These are phyloP conservation scores for Thera obeliscata DNA, from an alignment of 2,888 invertebrate genomes.

Conservation along the genomic window DNA sequence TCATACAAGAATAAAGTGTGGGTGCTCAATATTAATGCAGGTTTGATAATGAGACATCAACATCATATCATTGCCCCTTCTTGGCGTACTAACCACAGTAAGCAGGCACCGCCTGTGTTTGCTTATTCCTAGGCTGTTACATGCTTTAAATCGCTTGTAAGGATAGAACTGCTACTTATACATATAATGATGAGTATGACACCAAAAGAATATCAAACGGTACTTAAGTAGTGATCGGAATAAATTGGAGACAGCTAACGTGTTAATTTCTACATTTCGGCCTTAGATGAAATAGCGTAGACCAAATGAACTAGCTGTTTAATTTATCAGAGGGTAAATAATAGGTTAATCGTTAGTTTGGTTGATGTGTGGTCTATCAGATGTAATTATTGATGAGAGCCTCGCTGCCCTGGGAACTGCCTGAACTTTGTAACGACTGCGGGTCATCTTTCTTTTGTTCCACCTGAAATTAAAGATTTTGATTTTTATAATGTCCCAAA, in stretches of 20 bases:
- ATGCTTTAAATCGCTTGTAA: too few relatives aligned
- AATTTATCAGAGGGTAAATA: constrained; percentile 11
- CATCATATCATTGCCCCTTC: neutral
- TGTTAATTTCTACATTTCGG: too few relatives aligned
- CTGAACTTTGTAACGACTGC: constrained; percentile 66
- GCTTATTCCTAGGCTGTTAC: neutral
- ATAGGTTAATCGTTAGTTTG: constrained; percentile 18
- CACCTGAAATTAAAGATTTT: constrained; percentile 54
- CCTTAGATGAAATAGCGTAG: neutral
- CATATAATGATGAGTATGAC: too few relatives aligned
- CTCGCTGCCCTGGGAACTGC: constrained; percentile 70
- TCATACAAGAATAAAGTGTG: neutral
- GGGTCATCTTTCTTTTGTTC: constrained; percentile 74
- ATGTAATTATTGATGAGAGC: constrained; percentile 53
- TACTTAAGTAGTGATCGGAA: neutral
- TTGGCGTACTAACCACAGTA: too few relatives aligned
- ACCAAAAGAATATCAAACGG: too few relatives aligned
- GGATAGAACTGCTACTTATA: too few relatives aligned
- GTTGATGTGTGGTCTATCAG: constrained; percentile 8
- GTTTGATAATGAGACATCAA: constrained; percentile 2
- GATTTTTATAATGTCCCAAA: neutral
- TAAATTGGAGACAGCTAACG: neutral
- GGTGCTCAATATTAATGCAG: neutral
- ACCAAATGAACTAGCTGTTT: constrained; percentile 7
- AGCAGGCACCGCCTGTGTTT: neutral